Evolutionary conservation across 2,113 vertebrate genomes (phyloP), one percentile per base, ranked within the genome.

Genomic region (Sapayoa aenigma): DNA sequence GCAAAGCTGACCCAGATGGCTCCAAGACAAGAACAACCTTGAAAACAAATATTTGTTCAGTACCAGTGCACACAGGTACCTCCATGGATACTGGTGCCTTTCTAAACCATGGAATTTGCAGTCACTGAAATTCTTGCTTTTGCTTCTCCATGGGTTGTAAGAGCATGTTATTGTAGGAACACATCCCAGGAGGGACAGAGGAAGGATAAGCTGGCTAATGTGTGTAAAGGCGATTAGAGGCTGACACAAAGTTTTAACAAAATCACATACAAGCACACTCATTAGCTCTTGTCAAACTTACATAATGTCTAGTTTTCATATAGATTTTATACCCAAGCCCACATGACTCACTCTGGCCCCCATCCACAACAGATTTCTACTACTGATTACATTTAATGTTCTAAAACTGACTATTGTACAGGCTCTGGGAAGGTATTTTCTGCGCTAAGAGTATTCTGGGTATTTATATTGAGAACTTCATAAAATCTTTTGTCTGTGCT

Each of bases 401-500:
- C 87, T 56, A 84, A 93, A 93, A 60, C 84, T 90, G 89, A 88
- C 93, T 96, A 88, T 89, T 94, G 90, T 93, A 62, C 86, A 91
- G 87, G 92, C 82, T 93, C 67, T 8, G 22, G 82, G 80, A 92
- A 94, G 85, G 56, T 41, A 65, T 92, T 96, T 94, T 94, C 90
- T 85, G 84, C 5, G 20, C 92, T 94, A 86, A 87, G 83, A 92
- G 77, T 89, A 95, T 90, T 97, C 93, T 96, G 97, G 91, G 92
- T 93, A 96, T 95, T 97, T 97, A 91, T 95, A 95, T 87, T 96
- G 94, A 95, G 95, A 97, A 96, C 92, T 95, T 97, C 96, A 97
- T 97, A 97, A 95, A 97, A 96, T 96, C 97, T 97, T 97, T 97
- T 97, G 97, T 98, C 97, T 97, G 96, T 60, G 92, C 77, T 97